Conservation (phyloP, 2,113 vertebrate species). For the Engraulis encrasicolus region DNA sequence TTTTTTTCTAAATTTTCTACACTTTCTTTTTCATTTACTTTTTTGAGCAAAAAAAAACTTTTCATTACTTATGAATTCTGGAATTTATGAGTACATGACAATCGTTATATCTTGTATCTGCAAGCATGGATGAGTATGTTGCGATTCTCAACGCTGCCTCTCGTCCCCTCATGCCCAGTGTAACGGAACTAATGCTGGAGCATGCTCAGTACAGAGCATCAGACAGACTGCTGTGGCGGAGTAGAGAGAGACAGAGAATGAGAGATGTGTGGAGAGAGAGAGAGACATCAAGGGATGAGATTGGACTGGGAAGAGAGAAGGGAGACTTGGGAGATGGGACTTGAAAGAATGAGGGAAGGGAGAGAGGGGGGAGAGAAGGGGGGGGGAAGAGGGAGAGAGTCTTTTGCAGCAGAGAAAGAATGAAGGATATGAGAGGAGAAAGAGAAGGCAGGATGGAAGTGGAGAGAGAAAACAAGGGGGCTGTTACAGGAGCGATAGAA, state of each 20-base stretch:
- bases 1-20: too few relatives aligned
- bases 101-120: too few relatives aligned
- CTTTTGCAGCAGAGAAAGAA: conserved; percentile 14
- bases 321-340: too few relatives aligned
- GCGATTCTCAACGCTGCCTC: too few relatives aligned
- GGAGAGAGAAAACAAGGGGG: conserved; percentile 11
- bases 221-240: conserved; percentile 55
- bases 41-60: too few relatives aligned
- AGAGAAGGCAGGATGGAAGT: neutral
- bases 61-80: too few relatives aligned
- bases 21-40: too few relatives aligned
- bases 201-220: conserved; percentile 37
- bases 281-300: too few relatives aligned
- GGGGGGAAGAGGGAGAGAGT: too few relatives aligned
- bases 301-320: too few relatives aligned
- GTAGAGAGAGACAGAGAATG: conserved; percentile 30
- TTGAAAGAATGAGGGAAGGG: conserved; percentile 15
- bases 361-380: neutral
- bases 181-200: conserved; percentile 45
- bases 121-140: too few relatives aligned
- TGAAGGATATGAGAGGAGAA: neutral
- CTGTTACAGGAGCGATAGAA: conserved; percentile 16
- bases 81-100: too few relatives aligned
- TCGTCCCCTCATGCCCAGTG: conserved; percentile 49
- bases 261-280: neutral